Conservation (phyloP, 1,140 invertebrate genomes). For the Pantala flavescens region DNA sequence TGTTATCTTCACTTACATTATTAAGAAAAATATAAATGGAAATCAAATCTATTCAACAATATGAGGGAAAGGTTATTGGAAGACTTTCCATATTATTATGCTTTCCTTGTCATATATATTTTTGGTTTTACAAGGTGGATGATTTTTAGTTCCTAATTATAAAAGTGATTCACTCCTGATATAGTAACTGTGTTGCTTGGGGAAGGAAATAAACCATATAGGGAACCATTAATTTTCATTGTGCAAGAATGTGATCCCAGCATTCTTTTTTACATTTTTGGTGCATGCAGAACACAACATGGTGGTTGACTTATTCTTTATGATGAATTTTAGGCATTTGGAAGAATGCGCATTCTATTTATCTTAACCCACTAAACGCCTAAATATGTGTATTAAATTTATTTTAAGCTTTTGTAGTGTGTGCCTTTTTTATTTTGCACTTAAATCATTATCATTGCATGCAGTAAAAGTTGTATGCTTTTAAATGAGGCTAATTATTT, state of each 20-base stretch:
- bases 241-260: neutral
- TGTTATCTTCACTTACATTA: too few relatives aligned
- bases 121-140: too few relatives aligned
- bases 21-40: too few relatives aligned
- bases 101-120: too few relatives aligned
- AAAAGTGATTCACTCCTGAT: too few relatives aligned
- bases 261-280: neutral
- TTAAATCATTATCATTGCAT: neutral
- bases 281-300: neutral
- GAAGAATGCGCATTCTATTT: neutral
- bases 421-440: neutral
- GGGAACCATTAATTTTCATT: neutral
- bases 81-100: too few relatives aligned
- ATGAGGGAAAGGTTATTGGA: too few relatives aligned
- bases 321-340: neutral
- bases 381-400: neutral
- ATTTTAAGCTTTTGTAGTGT: neutral
- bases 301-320: neutral
- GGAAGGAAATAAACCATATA: too few relatives aligned
- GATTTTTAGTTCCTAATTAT: too few relatives aligned
- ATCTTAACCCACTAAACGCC: neutral
- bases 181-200: too few relatives aligned
- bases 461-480: neutral
- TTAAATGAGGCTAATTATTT: neutral
- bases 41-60: too few relatives aligned